These are phyloP conservation scores for Hyposoter didymator DNA, from an alignment of 2,888 invertebrate genomes.

Conservation along the genomic window DNA sequence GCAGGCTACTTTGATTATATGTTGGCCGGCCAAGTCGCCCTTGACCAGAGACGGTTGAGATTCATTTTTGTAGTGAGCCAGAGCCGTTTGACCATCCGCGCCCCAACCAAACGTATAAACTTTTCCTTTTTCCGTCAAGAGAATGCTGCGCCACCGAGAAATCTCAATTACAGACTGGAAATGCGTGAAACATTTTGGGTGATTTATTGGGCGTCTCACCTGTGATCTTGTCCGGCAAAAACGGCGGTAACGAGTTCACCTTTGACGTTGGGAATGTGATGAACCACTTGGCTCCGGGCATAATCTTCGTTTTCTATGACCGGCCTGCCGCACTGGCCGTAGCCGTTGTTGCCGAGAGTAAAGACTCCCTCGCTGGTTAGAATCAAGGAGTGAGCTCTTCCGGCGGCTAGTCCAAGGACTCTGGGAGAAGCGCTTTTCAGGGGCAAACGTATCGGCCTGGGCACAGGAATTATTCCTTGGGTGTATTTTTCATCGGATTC, in stretches of 20 bases:
- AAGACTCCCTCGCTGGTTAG: slow-evolving; percentile 93
- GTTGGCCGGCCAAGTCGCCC: slow-evolving; percentile 94
- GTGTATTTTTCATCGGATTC: slow-evolving; percentile 86
- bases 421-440: slow-evolving; percentile 86
- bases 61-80: slow-evolving; percentile 88
- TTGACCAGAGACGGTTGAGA: slow-evolving; percentile 87
- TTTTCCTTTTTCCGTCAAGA: slow-evolving; percentile 91
- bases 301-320: slow-evolving; percentile 92
- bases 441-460: slow-evolving; percentile 90
- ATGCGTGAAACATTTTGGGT: neutral
- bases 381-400: slow-evolving; percentile 94
- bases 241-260: slow-evolving; percentile 88
- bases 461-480: slow-evolving; percentile 89
- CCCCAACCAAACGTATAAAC: slow-evolving; percentile 97
- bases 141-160: slow-evolving; percentile 85
- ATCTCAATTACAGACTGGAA: neutral
- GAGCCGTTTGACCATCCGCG: slow-evolving; percentile 97
- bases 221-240: slow-evolving; percentile 96
- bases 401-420: slow-evolving; percentile 89
- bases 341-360: slow-evolving; percentile 95
- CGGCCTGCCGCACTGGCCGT: slow-evolving; percentile 96
- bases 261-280: slow-evolving; percentile 88
- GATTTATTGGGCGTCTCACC: slow-evolving; percentile 83
- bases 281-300: slow-evolving; percentile 87
- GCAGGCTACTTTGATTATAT: slow-evolving; percentile 92